Percentiles rank a stretch among this genome's conserved stretches.
phyloP scores from a whole-genome alignment of 2,113 vertebrate genomes.

The Indicator indicator region DNA sequence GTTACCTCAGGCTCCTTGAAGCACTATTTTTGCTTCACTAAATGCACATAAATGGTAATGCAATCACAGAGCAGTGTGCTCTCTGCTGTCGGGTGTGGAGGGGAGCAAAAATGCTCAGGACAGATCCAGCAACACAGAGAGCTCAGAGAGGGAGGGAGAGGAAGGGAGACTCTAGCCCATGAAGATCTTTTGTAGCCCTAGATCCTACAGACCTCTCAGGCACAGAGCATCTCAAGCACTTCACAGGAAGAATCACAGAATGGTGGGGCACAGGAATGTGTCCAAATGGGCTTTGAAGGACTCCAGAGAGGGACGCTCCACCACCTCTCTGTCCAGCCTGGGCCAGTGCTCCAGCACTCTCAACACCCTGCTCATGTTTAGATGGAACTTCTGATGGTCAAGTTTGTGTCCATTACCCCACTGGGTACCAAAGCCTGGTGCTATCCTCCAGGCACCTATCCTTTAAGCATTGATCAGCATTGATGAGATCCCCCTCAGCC shows the following conservation, averaged over 20 bases:
- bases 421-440: no score
- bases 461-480: no score
- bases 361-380: no score
- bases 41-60: slow-evolving; percentile 24
- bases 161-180: background rate
- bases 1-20: background rate
- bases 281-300: no score
- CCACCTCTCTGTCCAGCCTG: no score
- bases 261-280: no score
- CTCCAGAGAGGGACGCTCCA: no score
- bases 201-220: background rate
- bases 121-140: background rate
- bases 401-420: no score
- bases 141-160: background rate
- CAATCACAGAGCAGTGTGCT: background rate
- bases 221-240: rapidly evolving
- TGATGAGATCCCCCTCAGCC: no score
- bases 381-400: no score
- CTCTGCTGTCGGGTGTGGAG: background rate
- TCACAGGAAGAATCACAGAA: background rate
- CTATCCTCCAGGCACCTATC: no score
- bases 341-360: no score
- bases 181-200: background rate
- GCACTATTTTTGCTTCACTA: background rate
- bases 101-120: background rate